Evolutionary conservation across 2,113 vertebrate genomes (phyloP), one percentile per base, ranked within the genome.

Genomic region (Mus spicilegus): DNA sequence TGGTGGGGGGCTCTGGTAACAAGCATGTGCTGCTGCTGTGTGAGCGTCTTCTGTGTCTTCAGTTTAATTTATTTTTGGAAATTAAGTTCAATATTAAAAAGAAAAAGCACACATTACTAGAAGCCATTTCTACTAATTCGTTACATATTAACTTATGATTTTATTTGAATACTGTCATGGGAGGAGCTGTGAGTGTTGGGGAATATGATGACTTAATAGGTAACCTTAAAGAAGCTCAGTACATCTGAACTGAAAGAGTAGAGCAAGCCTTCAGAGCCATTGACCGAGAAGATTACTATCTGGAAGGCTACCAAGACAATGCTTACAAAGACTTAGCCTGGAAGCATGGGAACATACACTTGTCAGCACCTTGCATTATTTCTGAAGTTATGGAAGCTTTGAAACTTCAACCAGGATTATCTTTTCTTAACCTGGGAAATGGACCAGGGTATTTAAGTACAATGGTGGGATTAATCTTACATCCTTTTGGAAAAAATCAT

Each of bases 321-420:
- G 99, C 99, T 89, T 99, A 99, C 97, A 99, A 99, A 98, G 99
- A 99, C 98, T 98, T 99, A 98, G 99, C 99, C 19, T 99, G 99
- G 99, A 99, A 99, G 98, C 99, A 99, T 87, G 99, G 99, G 90
- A 99, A 99, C 98, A 99, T 99, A 96, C 99, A 99, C 97, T 99
- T 99, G 91, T 99, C 99, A 77, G 99, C 99, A 63, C 99, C 99
- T 36, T 99, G 99, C 98, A 99, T 99, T 98, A 99, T 99, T 98
- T 99, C 99, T 6, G 99, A 99, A 99, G 99, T 99, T 96, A 99
- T 99, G 99, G 99, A 99, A 98, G 99, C 99, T 0, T 98, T 99
- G 97, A 99, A 99, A 97, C 99, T 99, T 97, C 99, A 99, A 94
- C 99, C 99, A 90, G 99, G 99, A 98, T 99, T 99, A 87, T 99